Base-by-base conservation (phyloP, 2,113 vertebrate genomes). In the Pygoscelis antarcticus region DNA sequence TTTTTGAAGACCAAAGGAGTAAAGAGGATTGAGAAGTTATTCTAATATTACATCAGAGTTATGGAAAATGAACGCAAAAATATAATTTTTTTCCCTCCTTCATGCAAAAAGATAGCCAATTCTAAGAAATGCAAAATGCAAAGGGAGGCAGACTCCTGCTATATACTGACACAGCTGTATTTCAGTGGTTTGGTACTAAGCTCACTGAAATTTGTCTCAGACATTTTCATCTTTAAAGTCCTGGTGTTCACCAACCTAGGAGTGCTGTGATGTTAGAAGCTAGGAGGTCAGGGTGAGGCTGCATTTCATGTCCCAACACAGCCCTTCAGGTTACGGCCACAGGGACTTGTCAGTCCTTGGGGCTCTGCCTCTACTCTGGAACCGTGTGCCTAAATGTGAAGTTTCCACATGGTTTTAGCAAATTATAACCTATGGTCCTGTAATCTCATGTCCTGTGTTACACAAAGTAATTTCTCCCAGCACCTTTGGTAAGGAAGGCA, bases 31-130 rank as follows among this genome's bases (percentile, higher is more conserved):
- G 10, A 47, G 6, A 40, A 69, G 27, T 75, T 32, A 51, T 21
- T 32, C 32, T 46, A 20, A 38, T 27, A 6, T 17, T 62, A 12
- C 12, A 29, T 12, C 36, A 57, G 11, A 51, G 8, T 47, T n/a
- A 70, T 0, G 1, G 40, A 68, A 80, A 76, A 46, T 1, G 0
- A 44, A 23, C 9, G 25, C 4, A 3, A 64, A 70, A 61, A 13
- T 1, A 29, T 2, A 0, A 6, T 15, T 8, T 0, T 36, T 25
- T 4, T 1, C 10, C 21, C 4, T 16, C 22, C 15, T 49, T 49
- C 57, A 32, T 14, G 6, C 30, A 65, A 47, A 65, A 83, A 40
- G 11, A 2, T 16, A 74, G 3, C 15, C 19, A 57, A 8, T 34
- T 82, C 32, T 29, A 77, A 34, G 4, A 38, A 79, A 71, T 0